Base-by-base conservation (phyloP, 2,113 vertebrate species). In the Platycercus adscitus region DNA sequence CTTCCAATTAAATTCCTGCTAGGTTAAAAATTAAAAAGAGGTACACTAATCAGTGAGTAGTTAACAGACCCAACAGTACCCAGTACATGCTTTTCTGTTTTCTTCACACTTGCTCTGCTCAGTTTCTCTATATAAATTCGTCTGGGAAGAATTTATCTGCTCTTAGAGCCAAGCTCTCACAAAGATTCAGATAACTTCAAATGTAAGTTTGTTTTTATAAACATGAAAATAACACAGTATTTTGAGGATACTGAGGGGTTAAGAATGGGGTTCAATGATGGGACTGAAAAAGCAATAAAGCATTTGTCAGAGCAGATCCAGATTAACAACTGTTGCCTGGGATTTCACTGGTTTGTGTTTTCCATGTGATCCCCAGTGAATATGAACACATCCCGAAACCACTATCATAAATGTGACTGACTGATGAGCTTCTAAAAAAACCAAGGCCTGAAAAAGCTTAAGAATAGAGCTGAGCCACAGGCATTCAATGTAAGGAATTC, bases 381-480 rank as follows among this genome's bases (percentile, higher is more conserved):
- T 37, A 75, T 19, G 56, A 73, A 63, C 61, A 63, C 18, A 66
- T 24, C 24, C 64, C 61, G 19, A 81, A 56, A 28, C 10, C 28
- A 63, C 35, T 58, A 35, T 28, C 69, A 47, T 35, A 58, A 75
- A 49, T 49, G 18, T 49, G 39, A 52, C 47, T 79, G 60, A 41
- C 17, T 55, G 56, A 68, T 8, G 66, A 64, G 46, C 33, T 61
- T 52, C 23, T 7, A 9, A 24, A 81, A 79, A 33, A 73, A 28
- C 10, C 41, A 43, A 60, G 44, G 33, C 39, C 53, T 84, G 68
- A 81, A 70, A 68, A 84, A n/a, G 8, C 16, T 0, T 77, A 77
- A 58, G 29, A 65, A 53, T 60, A 73, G 8, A 5, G 1, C 9
- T 3, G 5, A 78, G n/a, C 75, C 60, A 58, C 0, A 0, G 17